Evolutionary conservation across 2,113 vertebrate genomes (phyloP).

Genomic region (Mirza zaza): DNA sequence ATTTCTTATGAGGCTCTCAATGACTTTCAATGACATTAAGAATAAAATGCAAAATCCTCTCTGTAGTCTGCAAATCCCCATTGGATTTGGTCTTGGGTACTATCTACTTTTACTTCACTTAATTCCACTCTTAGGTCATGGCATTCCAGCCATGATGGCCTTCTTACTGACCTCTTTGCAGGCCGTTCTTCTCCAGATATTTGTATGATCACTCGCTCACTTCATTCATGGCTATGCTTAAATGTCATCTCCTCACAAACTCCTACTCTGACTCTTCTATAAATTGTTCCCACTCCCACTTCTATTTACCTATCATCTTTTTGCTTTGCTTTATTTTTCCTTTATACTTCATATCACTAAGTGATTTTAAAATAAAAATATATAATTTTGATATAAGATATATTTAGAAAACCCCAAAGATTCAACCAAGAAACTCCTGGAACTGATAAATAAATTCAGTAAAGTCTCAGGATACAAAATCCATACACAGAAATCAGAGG

Average conservation of each 20-base stretch:
- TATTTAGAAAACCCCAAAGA: too few species aligned
- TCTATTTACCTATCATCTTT: background rate
- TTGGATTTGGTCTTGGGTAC: too few species aligned
- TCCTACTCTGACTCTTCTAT: background rate
- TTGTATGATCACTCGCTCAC: background rate
- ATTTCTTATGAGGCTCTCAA: background rate
- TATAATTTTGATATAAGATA: background rate
- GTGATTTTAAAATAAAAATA: background rate
- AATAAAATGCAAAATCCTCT: background rate
- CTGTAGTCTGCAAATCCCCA: background rate
- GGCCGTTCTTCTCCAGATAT: background rate
- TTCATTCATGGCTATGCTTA: background rate
- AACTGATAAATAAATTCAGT: too few species aligned
- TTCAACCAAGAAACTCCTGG: too few species aligned
- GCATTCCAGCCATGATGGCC: background rate
- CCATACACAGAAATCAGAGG: too few species aligned
- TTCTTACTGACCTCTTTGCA: background rate
- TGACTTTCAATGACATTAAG: background rate
- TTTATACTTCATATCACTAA: background rate
- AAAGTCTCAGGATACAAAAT: too few species aligned
- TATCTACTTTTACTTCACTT: background rate
- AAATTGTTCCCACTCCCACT: background rate
- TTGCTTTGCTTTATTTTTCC: background rate
- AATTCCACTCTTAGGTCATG: background rate
- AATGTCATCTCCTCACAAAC: background rate